Conservation (phyloP, 2,113 vertebrate species). For the Aegithalos caudatus region DNA sequence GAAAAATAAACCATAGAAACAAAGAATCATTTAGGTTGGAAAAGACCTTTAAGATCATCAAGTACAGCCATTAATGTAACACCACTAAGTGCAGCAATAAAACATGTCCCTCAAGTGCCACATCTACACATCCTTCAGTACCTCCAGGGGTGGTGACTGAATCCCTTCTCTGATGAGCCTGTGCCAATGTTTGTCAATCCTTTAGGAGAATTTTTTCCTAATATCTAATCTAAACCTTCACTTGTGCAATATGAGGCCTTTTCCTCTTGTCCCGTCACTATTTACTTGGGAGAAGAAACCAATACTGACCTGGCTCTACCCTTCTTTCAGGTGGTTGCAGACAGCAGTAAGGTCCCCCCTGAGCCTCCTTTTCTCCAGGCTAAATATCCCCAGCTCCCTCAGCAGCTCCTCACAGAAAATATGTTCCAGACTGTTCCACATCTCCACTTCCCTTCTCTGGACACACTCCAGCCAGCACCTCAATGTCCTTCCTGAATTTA, state of each 20-base stretch:
- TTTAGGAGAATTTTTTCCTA: background rate
- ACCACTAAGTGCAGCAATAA: background rate
- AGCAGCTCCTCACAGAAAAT: background rate
- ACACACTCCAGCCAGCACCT: too few relatives aligned
- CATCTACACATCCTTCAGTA: background rate
- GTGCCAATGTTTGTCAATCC: background rate
- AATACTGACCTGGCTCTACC: background rate
- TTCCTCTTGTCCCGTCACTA: background rate
- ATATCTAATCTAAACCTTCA: background rate
- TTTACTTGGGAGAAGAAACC: background rate
- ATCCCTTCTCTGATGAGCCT: background rate
- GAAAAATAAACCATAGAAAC: background rate
- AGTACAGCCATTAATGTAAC: background rate
- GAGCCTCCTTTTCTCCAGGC: background rate
- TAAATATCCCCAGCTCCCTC: background rate
- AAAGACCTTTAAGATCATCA: background rate
- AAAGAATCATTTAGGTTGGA: background rate
- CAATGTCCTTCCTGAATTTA: background rate
- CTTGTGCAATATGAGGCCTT: background rate
- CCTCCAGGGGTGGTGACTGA: background rate
- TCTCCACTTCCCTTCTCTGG: background rate
- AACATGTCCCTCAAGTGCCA: background rate
- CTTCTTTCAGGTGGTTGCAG: background rate
- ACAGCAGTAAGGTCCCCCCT: accelerated
- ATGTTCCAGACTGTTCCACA: background rate